These are phyloP conservation scores for Puffinus mauretanicus DNA, from an alignment of 2,113 vertebrate genomes.

Conservation along the genomic window DNA sequence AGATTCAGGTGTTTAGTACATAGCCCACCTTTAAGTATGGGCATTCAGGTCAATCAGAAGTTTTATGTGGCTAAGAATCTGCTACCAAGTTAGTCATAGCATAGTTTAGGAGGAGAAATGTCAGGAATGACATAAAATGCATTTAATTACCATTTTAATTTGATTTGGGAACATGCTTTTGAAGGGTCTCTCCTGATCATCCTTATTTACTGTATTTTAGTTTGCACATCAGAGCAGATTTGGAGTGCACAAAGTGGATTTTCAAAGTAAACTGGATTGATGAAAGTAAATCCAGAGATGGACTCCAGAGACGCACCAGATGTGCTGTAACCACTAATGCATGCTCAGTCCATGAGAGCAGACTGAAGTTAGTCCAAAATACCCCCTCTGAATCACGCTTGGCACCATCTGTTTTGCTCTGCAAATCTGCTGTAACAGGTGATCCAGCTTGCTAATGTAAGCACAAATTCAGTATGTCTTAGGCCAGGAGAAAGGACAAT, in stretches of 20 bases:
- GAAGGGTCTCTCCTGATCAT: neutral
- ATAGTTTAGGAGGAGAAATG: neutral
- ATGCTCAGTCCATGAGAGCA: neutral
- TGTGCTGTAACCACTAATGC: neutral
- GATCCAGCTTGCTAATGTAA: neutral
- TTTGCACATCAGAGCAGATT: neutral
- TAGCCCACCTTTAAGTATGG: neutral
- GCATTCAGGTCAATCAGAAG: neutral
- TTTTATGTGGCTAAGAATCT: neutral
- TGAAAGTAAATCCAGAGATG: neutral
- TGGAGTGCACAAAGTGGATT: neutral
- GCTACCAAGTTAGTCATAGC: neutral
- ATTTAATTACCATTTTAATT: neutral
- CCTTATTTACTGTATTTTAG: neutral
- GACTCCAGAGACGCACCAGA: neutral
- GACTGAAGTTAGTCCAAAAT: constrained; percentile 21
- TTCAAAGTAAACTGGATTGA: constrained; percentile 23
- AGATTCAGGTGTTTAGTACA: neutral
- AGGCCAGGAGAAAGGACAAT: neutral
- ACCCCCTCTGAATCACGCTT: neutral
- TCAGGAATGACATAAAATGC: neutral
- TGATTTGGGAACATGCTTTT: neutral
- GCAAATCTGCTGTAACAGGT: constrained; percentile 15
- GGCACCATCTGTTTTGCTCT: constrained; percentile 1
- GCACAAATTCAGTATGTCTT: neutral